Base-by-base conservation (phyloP, 2,113 vertebrate species). In the Tetrax tetrax region DNA sequence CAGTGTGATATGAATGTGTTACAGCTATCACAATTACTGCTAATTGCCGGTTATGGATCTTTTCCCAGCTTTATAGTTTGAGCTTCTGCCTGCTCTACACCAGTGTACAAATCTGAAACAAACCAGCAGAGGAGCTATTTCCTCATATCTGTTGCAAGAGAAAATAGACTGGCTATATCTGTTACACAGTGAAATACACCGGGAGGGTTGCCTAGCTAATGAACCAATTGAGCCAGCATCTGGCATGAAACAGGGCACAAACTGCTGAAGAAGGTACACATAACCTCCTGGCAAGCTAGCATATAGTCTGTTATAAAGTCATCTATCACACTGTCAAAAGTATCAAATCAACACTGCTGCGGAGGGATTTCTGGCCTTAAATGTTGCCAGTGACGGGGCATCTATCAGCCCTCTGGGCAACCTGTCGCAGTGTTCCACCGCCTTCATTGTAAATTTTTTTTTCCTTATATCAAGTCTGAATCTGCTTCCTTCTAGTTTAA, bases 11-110 rank as follows among this genome's bases (percentile, higher is more conserved):
- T 6, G 60, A 91, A 91, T 51, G 43, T 33, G 38, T 69, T 82
- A 64, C 10, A 83, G 81, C 70, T 77, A 90, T 74, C 64, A 78
- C 81, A 82, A 79, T 89, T 95, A 84, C 87, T 72, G 74, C 33
- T 94, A 95, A 91, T 83, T 94, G 66, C 74, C 53, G 93, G 81
- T 71, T 87, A 87, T 76, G 78, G 77, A 89, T 79, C 83, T 91
- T 87, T 82, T 84, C 87, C 83, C 70, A 85, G 78, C 54, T 82
- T 93, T 89, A 79, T 53, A 57, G 33, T 50, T 81, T 12, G 7
- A 89, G 53, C 17, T 94, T 89, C 74, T 95, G 81, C 77, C 89
- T 87, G 89, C 80, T 95, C 57, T 95, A 33, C 61, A 68, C 10
- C 23, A 79, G 48, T 28, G 48, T 61, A 75, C 69, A 72, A 68